phyloP scores from a whole-genome alignment of 1,140 invertebrate genomes.

The Stegodyphus dumicola region DNA sequence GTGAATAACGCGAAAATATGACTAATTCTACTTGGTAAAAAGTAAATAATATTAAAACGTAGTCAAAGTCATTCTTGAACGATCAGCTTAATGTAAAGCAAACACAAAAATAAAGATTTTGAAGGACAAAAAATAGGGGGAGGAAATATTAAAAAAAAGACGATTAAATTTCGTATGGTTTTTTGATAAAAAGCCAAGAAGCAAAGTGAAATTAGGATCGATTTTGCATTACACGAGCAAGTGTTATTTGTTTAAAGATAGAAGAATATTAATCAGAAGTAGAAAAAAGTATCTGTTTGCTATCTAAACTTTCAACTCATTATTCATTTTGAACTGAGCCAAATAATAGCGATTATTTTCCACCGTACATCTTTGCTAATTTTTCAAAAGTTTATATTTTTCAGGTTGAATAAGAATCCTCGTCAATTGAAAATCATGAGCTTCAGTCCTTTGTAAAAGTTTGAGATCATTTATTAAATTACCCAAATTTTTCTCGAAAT shows the following conservation, averaged over 20 bases:
- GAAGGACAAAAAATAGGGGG: too few species aligned
- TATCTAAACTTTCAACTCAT: slow-evolving; percentile 42
- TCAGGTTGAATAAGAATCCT: slow-evolving; percentile 4
- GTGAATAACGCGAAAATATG: too few species aligned
- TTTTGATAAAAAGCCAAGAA: slow-evolving; percentile 18
- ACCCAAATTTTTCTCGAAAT: too few species aligned
- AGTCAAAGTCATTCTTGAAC: too few species aligned
- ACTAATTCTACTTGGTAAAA: too few species aligned
- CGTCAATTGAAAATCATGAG: slow-evolving; percentile 33
- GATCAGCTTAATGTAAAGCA: too few species aligned
- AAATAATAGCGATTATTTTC: slow-evolving; percentile 49
- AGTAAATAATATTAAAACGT: too few species aligned
- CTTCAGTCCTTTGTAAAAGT: neutral
- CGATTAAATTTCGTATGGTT: too few species aligned
- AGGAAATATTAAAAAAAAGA: too few species aligned
- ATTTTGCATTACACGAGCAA: slow-evolving; percentile 46
- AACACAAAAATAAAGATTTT: too few species aligned
- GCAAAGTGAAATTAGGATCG: slow-evolving; percentile 48
- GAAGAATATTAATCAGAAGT: slow-evolving; percentile 38
- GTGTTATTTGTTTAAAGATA: slow-evolving; percentile 39
- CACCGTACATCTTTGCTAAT: slow-evolving; percentile 17
- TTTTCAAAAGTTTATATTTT: slow-evolving; percentile 38
- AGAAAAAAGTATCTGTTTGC: slow-evolving; percentile 23
- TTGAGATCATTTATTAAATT: slow-evolving; percentile 11
- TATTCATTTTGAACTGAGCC: slow-evolving; percentile 19